Base-by-base conservation (phyloP, 1,140 invertebrate species). In the Holcopasites calliopsidis region DNA sequence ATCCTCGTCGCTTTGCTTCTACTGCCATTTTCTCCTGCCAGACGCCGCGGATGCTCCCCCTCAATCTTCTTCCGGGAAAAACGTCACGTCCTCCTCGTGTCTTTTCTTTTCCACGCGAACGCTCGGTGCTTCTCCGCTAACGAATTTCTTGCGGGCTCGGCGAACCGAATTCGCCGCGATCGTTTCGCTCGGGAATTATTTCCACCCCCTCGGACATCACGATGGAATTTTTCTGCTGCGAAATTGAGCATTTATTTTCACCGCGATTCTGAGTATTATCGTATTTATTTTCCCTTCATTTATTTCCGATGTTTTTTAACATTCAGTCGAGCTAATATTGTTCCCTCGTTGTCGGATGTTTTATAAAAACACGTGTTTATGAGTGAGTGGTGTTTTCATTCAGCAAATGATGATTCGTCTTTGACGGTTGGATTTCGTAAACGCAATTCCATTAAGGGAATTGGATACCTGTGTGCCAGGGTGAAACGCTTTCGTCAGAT, bases 201-300 rank as follows among this genome's bases (percentile, higher is more conserved):
- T 11, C 42, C 50, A n/a, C 21, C 21, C 18, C 35, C 21, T 33
- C 23, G 16, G 52, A 76, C 65, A 44, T 58, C 69, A 50, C 72
- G 40, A 80, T 80, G 31, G 50, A 65, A 18, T 13, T 28, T 35
- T 35, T 23, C 40, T 18, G 31, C 38, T 49, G 71, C 76, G 49
- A 80, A 80, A 81, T 81, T 81, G 60, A 76, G 71, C 70, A 65
- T 60, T 38, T 38, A 52, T 64, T 26, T 50, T 31, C 23, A 3
- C 7, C 57, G n/a, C n/a, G n/a, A n/a, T 10, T n/a, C n/a, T n/a
- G 31, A 38, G 60, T 70, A 80, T 81, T 58, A 76, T 70, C n/a
- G n/a, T n/a, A n/a, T n/a, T n/a, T n/a, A 65, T 52, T 76, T 76
- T 81, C 68, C 64, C 77, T 60, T 81, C 80, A 69, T 49, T 62